Percentiles rank a stretch among this genome's conserved stretches.
phyloP scores from a whole-genome alignment of 1,140 invertebrate genomes.

The Pseudomyrmex gracilis region DNA sequence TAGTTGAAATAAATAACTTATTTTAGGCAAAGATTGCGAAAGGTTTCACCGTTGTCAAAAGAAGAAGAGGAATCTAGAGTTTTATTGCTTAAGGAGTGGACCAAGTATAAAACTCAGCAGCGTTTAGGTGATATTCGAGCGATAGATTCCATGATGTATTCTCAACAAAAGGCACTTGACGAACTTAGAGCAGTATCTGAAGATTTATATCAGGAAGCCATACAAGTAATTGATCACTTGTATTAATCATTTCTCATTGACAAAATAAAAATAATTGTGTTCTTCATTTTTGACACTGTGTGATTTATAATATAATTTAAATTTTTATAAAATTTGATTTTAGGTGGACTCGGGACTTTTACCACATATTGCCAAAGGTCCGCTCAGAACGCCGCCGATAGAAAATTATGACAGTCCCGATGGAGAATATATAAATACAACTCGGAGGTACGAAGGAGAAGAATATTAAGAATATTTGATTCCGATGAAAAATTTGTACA shows the following conservation, averaged over 20 bases:
- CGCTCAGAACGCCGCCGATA: conserved; percentile 92
- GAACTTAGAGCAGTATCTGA: conserved; percentile 92
- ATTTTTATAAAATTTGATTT: conserved; percentile 67
- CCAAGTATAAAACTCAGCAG: conserved; percentile 88
- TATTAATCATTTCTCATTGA: conserved; percentile 44
- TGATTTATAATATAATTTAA: background rate
- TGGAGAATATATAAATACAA: conserved; percentile 93
- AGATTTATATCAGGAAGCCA: conserved; percentile 93
- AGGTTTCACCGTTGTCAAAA: conserved; percentile 79
- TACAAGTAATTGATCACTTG: conserved; percentile 89
- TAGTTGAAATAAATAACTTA: conserved; percentile 14
- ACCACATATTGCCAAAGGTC: conserved; percentile 89
- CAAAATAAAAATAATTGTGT: background rate
- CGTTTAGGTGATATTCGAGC: conserved; percentile 88
- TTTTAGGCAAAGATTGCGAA: conserved; percentile 86
- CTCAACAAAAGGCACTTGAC: conserved; percentile 92
- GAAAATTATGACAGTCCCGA: conserved; percentile 91
- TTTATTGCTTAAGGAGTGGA: conserved; percentile 91
- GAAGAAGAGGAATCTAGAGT: conserved; percentile 86
- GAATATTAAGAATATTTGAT: conserved; percentile 24
- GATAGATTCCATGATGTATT: conserved; percentile 88
- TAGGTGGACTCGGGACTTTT: conserved; percentile 90
- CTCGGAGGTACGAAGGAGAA: conserved; percentile 88
- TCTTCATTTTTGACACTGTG: background rate
- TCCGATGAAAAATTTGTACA: background rate